Base-by-base conservation (phyloP, 1,140 invertebrate species). In the Heliconius hewitsoni region DNA sequence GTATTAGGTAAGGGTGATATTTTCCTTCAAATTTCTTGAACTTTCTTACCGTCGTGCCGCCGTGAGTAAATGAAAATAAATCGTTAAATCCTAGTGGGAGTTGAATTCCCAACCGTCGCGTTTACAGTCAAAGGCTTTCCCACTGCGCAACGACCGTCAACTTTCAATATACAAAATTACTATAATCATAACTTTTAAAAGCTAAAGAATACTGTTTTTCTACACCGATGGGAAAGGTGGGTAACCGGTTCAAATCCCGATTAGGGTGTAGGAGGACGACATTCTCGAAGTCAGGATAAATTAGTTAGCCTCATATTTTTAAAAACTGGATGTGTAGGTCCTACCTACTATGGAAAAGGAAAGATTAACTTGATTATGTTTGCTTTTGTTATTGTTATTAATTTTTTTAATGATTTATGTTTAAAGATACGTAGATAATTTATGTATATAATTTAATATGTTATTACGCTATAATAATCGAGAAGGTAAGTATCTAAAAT, bases 241-340 rank as follows among this genome's bases (percentile, higher is more conserved):
- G 66, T 80, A 85, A 90, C 90, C 85, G 89, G 90, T 91, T 85
- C 78, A 60, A 84, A 77, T 83, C 85, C 83, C 84, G 73, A 71
- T 76, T 46, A 79, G 57, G 71, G 81, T 83, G 87, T 90, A 88
- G 89, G 86, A 85, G 81, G 84, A 85, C 88, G 81, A 83, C 87
- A 86, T 88, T 90, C 86, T 89, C 81, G 83, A 90, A 89, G 90
- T 84, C 80, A 73, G 79, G 81, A 86, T 84, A 84, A 80, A 83
- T 85, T 82, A 83, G 52, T 74, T 82, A 83, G 60, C 73, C 72
- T 75, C 83, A 82, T 86, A 85, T 82, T 81, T 77, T 76, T 80
- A 71, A 74, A 76, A 66, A 83, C 34, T 34, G 34, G 70, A 37
- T 60, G n/a, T 27, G 42, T 16, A 42, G 2, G 42, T 13, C 0